Conservation (phyloP, 1,140 invertebrate species). For the Trachymyrmex cornetzi region DNA sequence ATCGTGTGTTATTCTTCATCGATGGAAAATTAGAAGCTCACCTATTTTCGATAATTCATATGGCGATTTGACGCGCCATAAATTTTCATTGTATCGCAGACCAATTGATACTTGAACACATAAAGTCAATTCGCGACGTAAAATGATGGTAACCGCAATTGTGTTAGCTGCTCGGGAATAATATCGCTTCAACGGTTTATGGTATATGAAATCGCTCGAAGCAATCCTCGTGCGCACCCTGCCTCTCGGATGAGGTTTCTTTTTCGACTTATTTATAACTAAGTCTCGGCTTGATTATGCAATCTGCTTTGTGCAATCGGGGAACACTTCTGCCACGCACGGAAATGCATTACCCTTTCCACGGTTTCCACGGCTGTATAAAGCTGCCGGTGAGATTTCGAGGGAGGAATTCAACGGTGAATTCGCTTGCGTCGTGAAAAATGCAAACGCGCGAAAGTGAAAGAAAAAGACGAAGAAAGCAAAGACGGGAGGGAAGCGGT, state of each 20-base stretch:
- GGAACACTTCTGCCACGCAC: slow-evolving; percentile 31
- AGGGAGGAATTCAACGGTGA: slow-evolving; percentile 46
- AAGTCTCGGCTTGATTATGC: slow-evolving; percentile 59
- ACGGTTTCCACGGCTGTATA: slow-evolving; percentile 35
- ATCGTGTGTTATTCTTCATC: too few relatives aligned
- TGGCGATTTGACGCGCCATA: not conserved
- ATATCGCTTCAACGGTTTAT: slow-evolving; percentile 18
- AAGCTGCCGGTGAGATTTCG: slow-evolving; percentile 56
- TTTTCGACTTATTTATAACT: slow-evolving; percentile 60
- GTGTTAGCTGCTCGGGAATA: slow-evolving; percentile 12
- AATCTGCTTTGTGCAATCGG: slow-evolving; percentile 59
- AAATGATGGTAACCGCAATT: slow-evolving; percentile 13
- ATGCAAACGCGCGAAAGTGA: slow-evolving; percentile 47
- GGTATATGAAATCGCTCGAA: slow-evolving; percentile 38
- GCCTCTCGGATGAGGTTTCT: not conserved
- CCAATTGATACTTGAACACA: not conserved
- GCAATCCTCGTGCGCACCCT: not conserved
- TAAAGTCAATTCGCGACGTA: not conserved
- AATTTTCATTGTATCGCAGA: not conserved
- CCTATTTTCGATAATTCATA: not conserved
- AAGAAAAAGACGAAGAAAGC: slow-evolving; percentile 3
- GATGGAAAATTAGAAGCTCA: not conserved
- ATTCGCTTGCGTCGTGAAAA: slow-evolving; percentile 55
- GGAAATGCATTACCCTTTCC: slow-evolving; percentile 53
- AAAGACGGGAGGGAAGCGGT: not conserved